Evolutionary conservation across 2,888 invertebrate species (phyloP), one percentile per base, ranked within the genome.

Genomic region (Pherbina coryleti): DNA sequence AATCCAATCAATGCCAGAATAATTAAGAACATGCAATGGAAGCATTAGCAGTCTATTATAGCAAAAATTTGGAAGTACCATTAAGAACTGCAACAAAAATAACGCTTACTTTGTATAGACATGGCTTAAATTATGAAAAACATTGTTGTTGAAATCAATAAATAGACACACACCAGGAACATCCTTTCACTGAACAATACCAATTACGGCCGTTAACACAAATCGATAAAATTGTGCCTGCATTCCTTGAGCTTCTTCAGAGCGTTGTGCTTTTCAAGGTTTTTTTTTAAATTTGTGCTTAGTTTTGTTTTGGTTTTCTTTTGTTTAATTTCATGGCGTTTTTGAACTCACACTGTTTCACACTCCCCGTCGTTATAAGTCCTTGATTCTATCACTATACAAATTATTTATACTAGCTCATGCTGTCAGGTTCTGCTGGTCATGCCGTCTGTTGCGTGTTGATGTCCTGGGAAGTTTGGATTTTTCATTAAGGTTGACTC

Each of bases 21-120:
- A 81, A 81, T 81, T 81, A 81, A 75, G 49, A 67, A 78, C 80
- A 81, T 79, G 81, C 80, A 77, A 81, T 34, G 75, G 77, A 66
- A 76, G 71, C 53, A 64, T 67, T 51, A 49, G 57, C 55, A 51
- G 19, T 22, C 34, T 51, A 34, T 66, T 66, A 75, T 53, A 66
- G 66, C 53, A 37, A 31, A 37, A 19, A 51, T 74, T 25, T 37
- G 28, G 17, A 60, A 7, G 44, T 11, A 34, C 19, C 34, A n/a
- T 9, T 14, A 44, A 44, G 44, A 11, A 14, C 44, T 44, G 11
- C 2, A 44, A 1, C 1, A 44, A 44, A 44, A 3, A 44, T 14
- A 11, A 11, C 14, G 14, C 3, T 44, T 14, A 44, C 7, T 44
- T 44, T 44, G 14, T 2, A 44, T 44, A 44, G 7, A 44, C 44